A percentile compares a stretch with the other conserved stretches of the same genome.
Conservation (phyloP, 2,797 vertebrate species). For the Pteropus rufus region DNA sequence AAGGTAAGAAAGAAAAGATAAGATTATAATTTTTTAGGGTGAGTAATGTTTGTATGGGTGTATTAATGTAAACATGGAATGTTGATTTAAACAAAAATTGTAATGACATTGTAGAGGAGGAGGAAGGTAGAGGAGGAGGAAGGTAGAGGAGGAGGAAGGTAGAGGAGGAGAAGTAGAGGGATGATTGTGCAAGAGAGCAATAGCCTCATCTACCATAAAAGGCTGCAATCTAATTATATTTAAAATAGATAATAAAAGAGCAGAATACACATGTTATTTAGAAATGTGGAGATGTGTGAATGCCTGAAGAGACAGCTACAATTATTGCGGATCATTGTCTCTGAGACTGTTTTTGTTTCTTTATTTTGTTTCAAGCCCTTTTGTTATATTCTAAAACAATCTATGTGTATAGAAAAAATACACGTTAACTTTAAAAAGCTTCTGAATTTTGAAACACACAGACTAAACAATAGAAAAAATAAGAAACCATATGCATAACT, state of each 20-base stretch:
- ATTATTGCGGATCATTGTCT: not conserved
- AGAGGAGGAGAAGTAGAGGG: not conserved
- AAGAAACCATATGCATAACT: not conserved
- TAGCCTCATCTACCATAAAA: not conserved
- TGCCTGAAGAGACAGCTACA: not conserved
- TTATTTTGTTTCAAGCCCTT: not conserved
- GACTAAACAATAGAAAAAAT: not conserved
- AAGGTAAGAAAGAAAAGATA: not conserved
- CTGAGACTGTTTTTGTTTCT: not conserved
- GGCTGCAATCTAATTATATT: not conserved
- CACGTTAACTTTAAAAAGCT: not conserved
- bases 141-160: not conserved
- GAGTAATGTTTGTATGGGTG: not conserved
- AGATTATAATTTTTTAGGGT: not conserved
- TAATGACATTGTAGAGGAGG: not conserved
- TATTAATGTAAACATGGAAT: not conserved
- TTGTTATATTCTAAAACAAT: not conserved
- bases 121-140: not conserved
- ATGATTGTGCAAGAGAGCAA: not conserved
- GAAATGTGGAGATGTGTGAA: not conserved
- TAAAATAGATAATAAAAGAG: not conserved
- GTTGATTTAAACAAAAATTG: not conserved
- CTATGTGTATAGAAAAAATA: not conserved
- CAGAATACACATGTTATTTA: not conserved
- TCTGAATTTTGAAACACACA: not conserved